Evolutionary conservation across 2,888 invertebrate genomes (phyloP), one percentile per base, ranked within the genome.

Genomic region (Drosophila siamana): DNA sequence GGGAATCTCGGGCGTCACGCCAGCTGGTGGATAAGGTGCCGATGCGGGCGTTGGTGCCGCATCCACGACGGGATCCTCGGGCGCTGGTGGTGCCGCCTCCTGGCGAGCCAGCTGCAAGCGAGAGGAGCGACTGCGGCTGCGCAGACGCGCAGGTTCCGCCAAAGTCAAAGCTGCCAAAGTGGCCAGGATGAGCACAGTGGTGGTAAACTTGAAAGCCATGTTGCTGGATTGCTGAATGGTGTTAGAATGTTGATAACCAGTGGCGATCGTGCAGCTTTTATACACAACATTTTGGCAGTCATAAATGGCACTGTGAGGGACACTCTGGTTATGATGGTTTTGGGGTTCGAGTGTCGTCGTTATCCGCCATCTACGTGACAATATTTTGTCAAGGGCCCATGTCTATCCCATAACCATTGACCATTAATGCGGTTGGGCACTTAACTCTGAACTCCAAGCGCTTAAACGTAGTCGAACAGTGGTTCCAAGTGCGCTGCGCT

Each of bases 1-100:
- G 0, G 90, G 80, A 8, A 89, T 69, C 36, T 81, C 79, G 0
- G 90, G 90, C 0, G 90, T 91, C 0, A 90, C 87, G 43, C 91
- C 90, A 5, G 90, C 89, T 5, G 90, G 56, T 0, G 90, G 83
- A 72, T 90, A 90, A 4, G 90, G 89, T 8, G 88, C 86, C 6
- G 81, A 36, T 2, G 78, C 73, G 3, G 72, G 65, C 4, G 78
- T 75, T 3, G 81, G 74, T 0, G 76, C 71, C 19, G 67, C 55
- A 13, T 75, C 74, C 13, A 55, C 30, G 8, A 67, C 43, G 1
- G 85, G 73, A 55, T 75, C 87, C 1, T n/a, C 60, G 15, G 85
- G 56, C 3, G 68, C 72, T 8, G 70, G 40, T 15, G 87, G 74
- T 16, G 74, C 78, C 8, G 63, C 78, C 67, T 90, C 86, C 57